Conservation (phyloP, 2,888 invertebrate genomes). For the Iselma pallidipennis region DNA sequence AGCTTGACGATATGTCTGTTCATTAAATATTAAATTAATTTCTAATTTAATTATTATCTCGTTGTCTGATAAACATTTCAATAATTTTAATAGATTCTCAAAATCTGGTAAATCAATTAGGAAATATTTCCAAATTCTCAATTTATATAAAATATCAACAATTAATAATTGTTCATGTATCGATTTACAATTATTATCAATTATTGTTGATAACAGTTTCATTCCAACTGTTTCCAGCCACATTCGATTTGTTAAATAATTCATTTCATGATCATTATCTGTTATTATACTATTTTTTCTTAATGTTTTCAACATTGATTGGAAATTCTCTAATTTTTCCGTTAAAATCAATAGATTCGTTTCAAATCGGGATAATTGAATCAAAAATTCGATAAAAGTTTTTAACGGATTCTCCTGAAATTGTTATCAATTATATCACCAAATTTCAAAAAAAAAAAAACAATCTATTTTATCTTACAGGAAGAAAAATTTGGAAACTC, state of each 20-base stretch:
- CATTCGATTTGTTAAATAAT: constrained; percentile 58
- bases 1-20: constrained; percentile 54
- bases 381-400: constrained; percentile 47
- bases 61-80: constrained; percentile 35
- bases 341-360: constrained; percentile 45
- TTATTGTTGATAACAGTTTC: constrained; percentile 63
- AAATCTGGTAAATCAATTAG: constrained; percentile 56
- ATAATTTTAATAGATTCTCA: constrained; percentile 42
- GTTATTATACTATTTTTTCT: constrained; percentile 44
- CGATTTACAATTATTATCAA: constrained; percentile 67
- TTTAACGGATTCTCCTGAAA: constrained; percentile 68
- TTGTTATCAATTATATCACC: background rate
- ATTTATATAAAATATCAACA: constrained; percentile 62
- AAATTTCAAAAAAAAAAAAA: background rate
- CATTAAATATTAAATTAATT: constrained; percentile 51
- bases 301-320: constrained; percentile 40
- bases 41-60: constrained; percentile 61
- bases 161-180: constrained; percentile 67
- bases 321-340: constrained; percentile 53
- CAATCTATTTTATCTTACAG: too few species aligned
- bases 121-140: constrained; percentile 63
- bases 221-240: constrained; percentile 64
- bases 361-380: constrained; percentile 42
- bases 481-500: constrained; percentile 72
- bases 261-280: constrained; percentile 54